Evolutionary conservation across 1,140 invertebrate species (phyloP), one percentile per base, ranked within the genome.

Genomic region (Phocides pigmalion): DNA sequence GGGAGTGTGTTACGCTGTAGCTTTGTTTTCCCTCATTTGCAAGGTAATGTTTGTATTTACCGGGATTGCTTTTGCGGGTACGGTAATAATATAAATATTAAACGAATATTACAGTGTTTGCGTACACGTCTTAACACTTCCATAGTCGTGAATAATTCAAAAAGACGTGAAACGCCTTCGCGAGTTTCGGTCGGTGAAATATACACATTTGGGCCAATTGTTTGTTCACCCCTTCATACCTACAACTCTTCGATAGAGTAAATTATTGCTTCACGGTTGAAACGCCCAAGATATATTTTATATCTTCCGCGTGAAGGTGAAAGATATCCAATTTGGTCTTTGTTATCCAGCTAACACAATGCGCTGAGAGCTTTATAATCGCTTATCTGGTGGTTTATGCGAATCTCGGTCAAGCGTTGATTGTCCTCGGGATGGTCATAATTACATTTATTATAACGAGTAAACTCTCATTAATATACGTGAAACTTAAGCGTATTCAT

Each of bases 11-110:
- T 68, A 72, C 67, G 41, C 69, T 74, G 66, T 69, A 69, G 62
- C 62, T 68, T 68, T 72, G 68, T 72, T 79, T 76, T 58, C 65
- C 66, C 53, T 67, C 54, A 74, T 80, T 79, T 72, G 70, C 71
- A 76, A 72, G 61, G 46, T 59, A 82, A 76, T 82, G 71, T 75
- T 65, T 76, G 72, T 76, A 72, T 79, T 78, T 75, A 73, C 62
- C 41, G 42, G 67, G 74, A 79, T 79, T 82, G 71, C 76, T 77
- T 77, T 69, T 74, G 72, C 69, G 73, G 71, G 69, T 70, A 63
- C 37, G 64, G 71, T 62, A 73, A 72, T 82, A 87, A 80, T 85
- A 79, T 85, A 77, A 89, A 89, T 87, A 86, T 87, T 87, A 79
- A 84, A 85, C 63, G 80, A 77, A 85, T 85, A 87, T 81, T 76